These are phyloP conservation scores for Hipparchia sbordonii DNA, from an alignment of 2,888 invertebrate species.

Conservation along the genomic window DNA sequence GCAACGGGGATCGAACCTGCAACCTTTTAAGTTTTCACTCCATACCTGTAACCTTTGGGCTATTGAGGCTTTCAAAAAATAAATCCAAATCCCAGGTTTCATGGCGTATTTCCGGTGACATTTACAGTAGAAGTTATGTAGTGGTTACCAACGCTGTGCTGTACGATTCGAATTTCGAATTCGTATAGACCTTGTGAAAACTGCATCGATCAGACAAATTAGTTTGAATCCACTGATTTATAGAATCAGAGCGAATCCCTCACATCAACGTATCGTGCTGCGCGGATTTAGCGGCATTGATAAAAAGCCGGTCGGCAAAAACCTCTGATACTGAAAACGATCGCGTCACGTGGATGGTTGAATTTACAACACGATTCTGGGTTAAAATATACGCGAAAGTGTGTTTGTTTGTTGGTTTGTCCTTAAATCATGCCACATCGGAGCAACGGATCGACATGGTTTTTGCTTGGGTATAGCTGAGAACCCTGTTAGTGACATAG, in stretches of 20 bases:
- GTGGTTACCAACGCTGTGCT: background rate
- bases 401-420: no score
- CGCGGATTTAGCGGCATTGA: conserved; percentile 14
- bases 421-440: no score
- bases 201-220: conserved; percentile 1
- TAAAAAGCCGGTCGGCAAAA: background rate
- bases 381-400: background rate
- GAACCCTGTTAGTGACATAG: no score
- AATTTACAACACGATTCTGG: background rate
- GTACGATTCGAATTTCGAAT: background rate
- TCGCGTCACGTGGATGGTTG: background rate
- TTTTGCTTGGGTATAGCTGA: no score
- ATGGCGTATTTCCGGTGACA: no score
- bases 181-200: background rate
- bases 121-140: background rate
- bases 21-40: no score
- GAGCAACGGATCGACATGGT: no score
- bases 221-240: conserved; percentile 7
- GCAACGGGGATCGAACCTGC: no score
- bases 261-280: conserved; percentile 16
- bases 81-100: no score
- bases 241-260: conserved; percentile 15
- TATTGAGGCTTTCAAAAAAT: no score
- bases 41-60: no score
- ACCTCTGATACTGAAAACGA: background rate